These are phyloP conservation scores for Hyaena hyaena DNA, from an alignment of 2,113 vertebrate genomes.

Conservation along the genomic window DNA sequence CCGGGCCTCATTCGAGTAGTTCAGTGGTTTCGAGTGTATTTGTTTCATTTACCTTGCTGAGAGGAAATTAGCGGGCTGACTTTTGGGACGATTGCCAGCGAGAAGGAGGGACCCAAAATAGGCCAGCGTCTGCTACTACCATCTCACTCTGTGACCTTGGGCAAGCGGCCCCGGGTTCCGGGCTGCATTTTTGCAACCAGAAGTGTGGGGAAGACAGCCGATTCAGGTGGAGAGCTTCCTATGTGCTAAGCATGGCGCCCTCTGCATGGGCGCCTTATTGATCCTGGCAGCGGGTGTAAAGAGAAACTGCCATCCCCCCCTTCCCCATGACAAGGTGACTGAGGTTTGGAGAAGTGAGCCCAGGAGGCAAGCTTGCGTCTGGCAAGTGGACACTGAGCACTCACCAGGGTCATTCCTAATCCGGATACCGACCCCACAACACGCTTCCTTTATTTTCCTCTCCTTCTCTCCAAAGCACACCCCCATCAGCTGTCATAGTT, in stretches of 20 bases:
- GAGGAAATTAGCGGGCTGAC: neutral
- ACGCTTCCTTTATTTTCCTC: neutral
- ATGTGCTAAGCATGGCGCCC: neutral
- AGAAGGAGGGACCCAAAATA: neutral
- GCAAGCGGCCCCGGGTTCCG: neutral
- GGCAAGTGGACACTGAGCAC: rapidly evolving
- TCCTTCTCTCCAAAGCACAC: neutral
- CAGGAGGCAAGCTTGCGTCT: neutral
- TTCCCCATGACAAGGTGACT: neutral
- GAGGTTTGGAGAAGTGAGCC: neutral
- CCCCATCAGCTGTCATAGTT: too few species aligned
- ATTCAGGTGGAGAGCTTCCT: neutral
- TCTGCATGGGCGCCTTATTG: neutral
- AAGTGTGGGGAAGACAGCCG: neutral
- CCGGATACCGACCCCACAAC: neutral
- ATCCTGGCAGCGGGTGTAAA: rapidly evolving
- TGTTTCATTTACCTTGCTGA: constrained; percentile 56
- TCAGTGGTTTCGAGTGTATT: neutral
- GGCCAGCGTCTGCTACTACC: neutral
- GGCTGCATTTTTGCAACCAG: neutral
- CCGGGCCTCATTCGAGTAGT: neutral
- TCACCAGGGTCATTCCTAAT: neutral
- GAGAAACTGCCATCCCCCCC: neutral
- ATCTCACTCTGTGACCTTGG: neutral
- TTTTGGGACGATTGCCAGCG: neutral